These are phyloP conservation scores for Imbricaverruca yamaguchii DNA, from an alignment of 2,888 invertebrate genomes.

Conservation along the genomic window DNA sequence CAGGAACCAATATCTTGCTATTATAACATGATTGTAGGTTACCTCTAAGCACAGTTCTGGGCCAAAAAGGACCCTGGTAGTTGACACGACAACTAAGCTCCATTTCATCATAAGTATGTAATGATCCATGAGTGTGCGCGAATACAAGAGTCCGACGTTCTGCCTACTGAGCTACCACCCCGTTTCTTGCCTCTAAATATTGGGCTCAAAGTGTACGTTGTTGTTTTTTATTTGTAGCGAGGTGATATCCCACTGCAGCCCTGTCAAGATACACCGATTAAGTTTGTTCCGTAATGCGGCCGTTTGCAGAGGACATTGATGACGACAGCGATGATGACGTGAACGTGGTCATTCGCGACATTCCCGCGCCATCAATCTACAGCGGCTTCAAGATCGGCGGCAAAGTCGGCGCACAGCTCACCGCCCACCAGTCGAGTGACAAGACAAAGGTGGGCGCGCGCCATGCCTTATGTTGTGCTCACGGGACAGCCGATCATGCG, in stretches of 20 bases:
- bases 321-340: constrained; percentile 20
- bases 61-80: too few species aligned
- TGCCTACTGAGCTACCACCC: too few species aligned
- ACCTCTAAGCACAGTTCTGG: too few species aligned
- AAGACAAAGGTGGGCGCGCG: not conserved
- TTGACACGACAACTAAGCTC: too few species aligned
- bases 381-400: constrained; percentile 19
- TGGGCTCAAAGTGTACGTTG: not conserved
- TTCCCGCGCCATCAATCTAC: not conserved
- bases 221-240: not conserved
- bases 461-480: too few species aligned
- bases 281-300: not conserved
- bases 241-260: not conserved
- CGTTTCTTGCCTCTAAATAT: not conserved
- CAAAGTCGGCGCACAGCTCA: not conserved
- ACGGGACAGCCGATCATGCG: too few species aligned
- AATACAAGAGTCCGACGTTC: too few species aligned
- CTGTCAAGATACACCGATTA: not conserved
- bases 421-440: not conserved
- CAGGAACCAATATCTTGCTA: too few species aligned
- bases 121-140: too few species aligned
- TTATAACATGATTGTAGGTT: too few species aligned
- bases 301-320: constrained; percentile 11
- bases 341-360: constrained; percentile 16
- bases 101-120: too few species aligned